Conservation (phyloP, 2,113 vertebrate genomes). For the Chauna torquata region DNA sequence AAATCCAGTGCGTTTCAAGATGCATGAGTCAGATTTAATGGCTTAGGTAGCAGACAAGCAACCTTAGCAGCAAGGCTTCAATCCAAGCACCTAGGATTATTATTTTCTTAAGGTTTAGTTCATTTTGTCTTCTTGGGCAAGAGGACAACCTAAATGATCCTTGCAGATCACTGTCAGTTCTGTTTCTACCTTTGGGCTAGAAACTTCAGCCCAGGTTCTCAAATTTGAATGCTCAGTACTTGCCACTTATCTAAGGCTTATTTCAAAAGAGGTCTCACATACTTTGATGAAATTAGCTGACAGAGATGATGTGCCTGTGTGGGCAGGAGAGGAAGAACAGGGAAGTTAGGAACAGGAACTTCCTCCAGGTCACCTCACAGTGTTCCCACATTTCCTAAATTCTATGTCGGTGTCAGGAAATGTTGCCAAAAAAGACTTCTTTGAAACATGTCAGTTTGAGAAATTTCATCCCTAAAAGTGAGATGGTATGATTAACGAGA, state of each 20-base stretch:
- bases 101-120: conserved; percentile 12
- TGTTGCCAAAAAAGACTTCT: not conserved
- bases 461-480: not conserved
- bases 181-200: conserved; percentile 34
- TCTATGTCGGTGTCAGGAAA: not conserved
- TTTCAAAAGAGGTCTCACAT: conserved; percentile 28
- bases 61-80: conserved; percentile 7
- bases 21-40: conserved; percentile 54
- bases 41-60: not conserved
- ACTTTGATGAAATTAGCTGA: not conserved
- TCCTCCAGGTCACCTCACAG: not conserved
- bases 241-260: conserved; percentile 19
- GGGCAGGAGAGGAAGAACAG: not conserved
- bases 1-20: conserved; percentile 45
- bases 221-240: not conserved
- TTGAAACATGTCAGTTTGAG: not conserved
- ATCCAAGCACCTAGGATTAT: not conserved
- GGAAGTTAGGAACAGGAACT: not conserved
- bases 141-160: conserved; percentile 2
- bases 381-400: not conserved
- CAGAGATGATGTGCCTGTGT: not conserved
- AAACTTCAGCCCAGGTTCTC: conserved; percentile 14
- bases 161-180: conserved; percentile 3
- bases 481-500: not conserved
- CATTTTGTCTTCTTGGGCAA: not conserved